Percentiles rank a stretch among this genome's conserved stretches.
Evolutionary conservation across 92 coral and sea anemone genomes (phyloP).

Genomic region (Paramuricea clavata): DNA sequence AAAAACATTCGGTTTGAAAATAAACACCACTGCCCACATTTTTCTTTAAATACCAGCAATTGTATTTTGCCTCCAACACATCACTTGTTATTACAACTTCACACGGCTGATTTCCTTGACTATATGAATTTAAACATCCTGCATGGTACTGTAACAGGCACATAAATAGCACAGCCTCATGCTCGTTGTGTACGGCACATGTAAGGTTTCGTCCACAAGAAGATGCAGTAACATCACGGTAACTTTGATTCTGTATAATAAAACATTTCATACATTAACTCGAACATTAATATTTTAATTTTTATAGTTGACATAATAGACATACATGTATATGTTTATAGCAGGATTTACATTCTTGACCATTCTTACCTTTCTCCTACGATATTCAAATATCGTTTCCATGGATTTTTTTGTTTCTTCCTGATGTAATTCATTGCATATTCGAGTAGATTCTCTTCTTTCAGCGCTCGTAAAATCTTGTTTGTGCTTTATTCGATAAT

Average conservation of each 20-base stretch:
- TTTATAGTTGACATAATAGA: background rate
- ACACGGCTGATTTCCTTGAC: constrained; percentile 24
- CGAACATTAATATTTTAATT: background rate
- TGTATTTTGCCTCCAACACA: constrained; percentile 6
- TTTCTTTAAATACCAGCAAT: constrained; percentile 26
- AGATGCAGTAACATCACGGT: constrained; percentile 16
- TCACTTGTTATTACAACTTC: background rate
- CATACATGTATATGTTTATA: background rate
- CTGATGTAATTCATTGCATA: constrained; percentile 10
- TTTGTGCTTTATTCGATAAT: constrained; percentile 17
- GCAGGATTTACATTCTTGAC: background rate
- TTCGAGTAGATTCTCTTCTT: constrained; percentile 1
- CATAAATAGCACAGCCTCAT: constrained; percentile 33
- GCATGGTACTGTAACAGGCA: constrained; percentile 31
- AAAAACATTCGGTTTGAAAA: constrained; percentile 33
- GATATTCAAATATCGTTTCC: constrained; percentile 22
- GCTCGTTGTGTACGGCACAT: constrained; percentile 14
- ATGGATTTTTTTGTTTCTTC: constrained; percentile 13
- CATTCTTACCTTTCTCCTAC: background rate
- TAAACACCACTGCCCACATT: background rate
- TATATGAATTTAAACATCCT: constrained; percentile 19
- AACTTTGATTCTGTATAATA: constrained; percentile 7
- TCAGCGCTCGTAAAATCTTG: constrained; percentile 13
- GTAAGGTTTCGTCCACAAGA: background rate
- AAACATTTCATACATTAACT: background rate